Conservation (phyloP, 2,113 vertebrate genomes). For the Erythrocebus patas region DNA sequence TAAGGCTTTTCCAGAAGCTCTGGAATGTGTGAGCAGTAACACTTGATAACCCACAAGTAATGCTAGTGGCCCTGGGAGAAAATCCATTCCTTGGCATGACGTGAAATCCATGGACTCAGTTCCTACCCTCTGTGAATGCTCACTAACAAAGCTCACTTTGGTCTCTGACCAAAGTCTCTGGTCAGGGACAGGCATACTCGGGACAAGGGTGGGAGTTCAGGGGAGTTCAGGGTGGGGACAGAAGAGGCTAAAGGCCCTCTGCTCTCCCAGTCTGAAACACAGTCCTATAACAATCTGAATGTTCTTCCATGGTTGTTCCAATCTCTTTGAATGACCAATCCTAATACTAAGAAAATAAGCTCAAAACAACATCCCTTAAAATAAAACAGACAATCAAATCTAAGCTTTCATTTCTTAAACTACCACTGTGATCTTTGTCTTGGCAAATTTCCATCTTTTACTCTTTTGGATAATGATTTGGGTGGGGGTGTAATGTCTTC, state of each 20-base stretch:
- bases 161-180: neutral
- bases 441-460: neutral
- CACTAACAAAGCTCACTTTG: neutral
- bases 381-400: constrained; percentile 27
- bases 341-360: constrained; percentile 29
- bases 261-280: neutral
- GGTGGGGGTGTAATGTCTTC: neutral
- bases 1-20: constrained; percentile 16
- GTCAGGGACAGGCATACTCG: neutral
- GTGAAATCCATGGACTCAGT: neutral
- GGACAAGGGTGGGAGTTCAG: no score
- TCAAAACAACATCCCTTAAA: constrained; percentile 14
- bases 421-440: neutral
- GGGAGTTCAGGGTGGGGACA: neutral
- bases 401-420: constrained; percentile 43
- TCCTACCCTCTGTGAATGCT: neutral
- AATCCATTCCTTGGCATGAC: neutral
- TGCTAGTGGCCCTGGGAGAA: neutral
- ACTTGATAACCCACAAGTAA: neutral
- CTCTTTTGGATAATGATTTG: neutral
- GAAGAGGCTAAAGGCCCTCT: neutral
- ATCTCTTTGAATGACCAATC: neutral
- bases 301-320: neutral
- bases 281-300: neutral
- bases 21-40: neutral